These are phyloP conservation scores for Brotula barbata DNA, from an alignment of 2,797 vertebrate species.

Conservation along the genomic window DNA sequence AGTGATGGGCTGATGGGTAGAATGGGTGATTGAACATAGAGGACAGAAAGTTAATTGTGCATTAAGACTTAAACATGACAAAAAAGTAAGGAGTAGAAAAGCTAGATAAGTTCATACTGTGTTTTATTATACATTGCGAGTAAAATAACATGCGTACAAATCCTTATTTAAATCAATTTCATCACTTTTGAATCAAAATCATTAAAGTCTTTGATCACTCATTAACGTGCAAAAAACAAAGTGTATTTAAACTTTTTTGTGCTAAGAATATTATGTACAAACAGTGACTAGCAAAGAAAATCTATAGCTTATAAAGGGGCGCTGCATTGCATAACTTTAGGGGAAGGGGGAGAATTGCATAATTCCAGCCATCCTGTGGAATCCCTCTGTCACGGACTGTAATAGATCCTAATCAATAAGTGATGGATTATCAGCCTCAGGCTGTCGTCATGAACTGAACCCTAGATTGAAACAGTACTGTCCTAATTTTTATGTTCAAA, in stretches of 20 bases:
- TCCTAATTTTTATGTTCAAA: too few relatives aligned
- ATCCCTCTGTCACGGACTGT: not conserved
- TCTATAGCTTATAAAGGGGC: slow-evolving; percentile 15
- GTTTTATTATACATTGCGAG: too few relatives aligned
- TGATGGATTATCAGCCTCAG: slow-evolving; percentile 4
- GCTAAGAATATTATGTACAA: not conserved
- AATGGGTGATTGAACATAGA: slow-evolving; percentile 8
- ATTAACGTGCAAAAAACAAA: not conserved
- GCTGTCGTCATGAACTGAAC: too few relatives aligned
- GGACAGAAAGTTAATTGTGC: too few relatives aligned
- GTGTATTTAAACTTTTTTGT: not conserved
- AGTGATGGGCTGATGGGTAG: slow-evolving; percentile 23
- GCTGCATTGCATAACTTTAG: too few relatives aligned
- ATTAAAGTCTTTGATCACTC: not conserved
- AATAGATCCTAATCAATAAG: not conserved
- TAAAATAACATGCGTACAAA: too few relatives aligned
- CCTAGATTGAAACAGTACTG: too few relatives aligned
- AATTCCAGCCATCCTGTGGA: not conserved
- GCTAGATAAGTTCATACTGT: too few relatives aligned
- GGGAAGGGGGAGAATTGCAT: not conserved
- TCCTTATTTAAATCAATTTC: not conserved
- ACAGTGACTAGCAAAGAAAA: not conserved
- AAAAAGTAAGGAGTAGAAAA: too few relatives aligned
- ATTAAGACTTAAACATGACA: too few relatives aligned
- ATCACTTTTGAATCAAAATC: not conserved